These are phyloP conservation scores for Neoarius graeffei DNA, from an alignment of 2,113 vertebrate species.

Conservation along the genomic window DNA sequence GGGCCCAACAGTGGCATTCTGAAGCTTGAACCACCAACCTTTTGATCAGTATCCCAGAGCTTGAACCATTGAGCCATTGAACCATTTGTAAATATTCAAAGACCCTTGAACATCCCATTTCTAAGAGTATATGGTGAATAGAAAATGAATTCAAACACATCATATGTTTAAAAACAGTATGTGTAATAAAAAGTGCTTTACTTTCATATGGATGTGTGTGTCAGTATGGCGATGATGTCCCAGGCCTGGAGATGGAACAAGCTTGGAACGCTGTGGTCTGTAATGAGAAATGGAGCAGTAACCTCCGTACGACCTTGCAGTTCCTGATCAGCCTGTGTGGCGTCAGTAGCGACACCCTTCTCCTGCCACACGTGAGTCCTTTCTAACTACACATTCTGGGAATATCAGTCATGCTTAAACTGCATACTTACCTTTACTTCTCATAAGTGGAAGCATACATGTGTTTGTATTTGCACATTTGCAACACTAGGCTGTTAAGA, in stretches of 20 bases:
- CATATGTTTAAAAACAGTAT: too few species aligned
- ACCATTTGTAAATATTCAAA: not conserved
- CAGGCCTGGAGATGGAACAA: constrained; percentile 93
- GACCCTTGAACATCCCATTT: not conserved
- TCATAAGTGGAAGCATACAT: not conserved
- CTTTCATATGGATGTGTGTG: not conserved
- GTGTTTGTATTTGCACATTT: not conserved
- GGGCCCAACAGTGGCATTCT: not conserved
- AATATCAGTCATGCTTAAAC: not conserved
- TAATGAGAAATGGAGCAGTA: constrained; percentile 95
- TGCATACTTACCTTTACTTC: not conserved
- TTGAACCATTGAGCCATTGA: not conserved
- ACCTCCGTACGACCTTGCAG: constrained; percentile 88
- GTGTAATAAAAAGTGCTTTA: not conserved
- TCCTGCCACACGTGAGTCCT: constrained; percentile 88
- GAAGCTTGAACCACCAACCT: not conserved
- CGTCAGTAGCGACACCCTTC: constrained; percentile 92
- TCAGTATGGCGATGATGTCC: constrained; percentile 95
- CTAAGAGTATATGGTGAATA: not conserved
- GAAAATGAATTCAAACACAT: not conserved
- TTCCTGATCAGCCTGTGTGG: constrained; percentile 96
- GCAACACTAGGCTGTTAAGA: not conserved
- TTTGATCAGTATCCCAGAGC: not conserved
- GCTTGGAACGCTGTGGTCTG: constrained; percentile 95
- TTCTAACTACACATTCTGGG: not conserved